These are phyloP conservation scores for Lerista edwardsae DNA, from an alignment of 2,797 vertebrate genomes.

Conservation along the genomic window DNA sequence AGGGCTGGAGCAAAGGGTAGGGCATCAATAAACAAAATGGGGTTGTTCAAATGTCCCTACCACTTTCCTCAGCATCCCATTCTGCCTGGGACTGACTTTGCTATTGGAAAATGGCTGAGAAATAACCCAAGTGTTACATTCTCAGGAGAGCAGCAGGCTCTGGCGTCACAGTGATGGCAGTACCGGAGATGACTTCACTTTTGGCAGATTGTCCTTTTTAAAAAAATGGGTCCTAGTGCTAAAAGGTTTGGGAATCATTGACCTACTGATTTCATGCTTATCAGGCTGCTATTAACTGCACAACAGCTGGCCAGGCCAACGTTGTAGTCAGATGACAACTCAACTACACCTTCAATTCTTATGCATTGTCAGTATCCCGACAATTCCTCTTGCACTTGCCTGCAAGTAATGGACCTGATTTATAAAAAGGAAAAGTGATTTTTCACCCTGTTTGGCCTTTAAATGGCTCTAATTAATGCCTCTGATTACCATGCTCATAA, in stretches of 20 bases:
- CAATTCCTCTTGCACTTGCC: not conserved
- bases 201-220: no score
- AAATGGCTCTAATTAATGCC: conserved; percentile 47
- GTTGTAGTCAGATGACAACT: not conserved
- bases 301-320: not conserved
- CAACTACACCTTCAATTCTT: not conserved
- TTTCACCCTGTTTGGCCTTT: conserved; percentile 58
- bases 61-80: no score
- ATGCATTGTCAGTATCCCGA: not conserved
- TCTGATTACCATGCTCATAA: conserved; percentile 18
- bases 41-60: not conserved
- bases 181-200: no score
- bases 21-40: not conserved
- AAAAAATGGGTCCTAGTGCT: no score
- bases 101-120: no score
- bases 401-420: conserved; percentile 24
- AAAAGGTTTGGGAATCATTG: no score
- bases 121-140: no score
- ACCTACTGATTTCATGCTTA: not conserved
- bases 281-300: not conserved
- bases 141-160: no score
- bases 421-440: conserved; percentile 52
- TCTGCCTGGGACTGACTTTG: no score
- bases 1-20: not conserved
- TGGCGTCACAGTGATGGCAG: no score